These are phyloP conservation scores for Chalcosyrphus nemorum DNA, from an alignment of 2,888 invertebrate genomes.

Conservation along the genomic window DNA sequence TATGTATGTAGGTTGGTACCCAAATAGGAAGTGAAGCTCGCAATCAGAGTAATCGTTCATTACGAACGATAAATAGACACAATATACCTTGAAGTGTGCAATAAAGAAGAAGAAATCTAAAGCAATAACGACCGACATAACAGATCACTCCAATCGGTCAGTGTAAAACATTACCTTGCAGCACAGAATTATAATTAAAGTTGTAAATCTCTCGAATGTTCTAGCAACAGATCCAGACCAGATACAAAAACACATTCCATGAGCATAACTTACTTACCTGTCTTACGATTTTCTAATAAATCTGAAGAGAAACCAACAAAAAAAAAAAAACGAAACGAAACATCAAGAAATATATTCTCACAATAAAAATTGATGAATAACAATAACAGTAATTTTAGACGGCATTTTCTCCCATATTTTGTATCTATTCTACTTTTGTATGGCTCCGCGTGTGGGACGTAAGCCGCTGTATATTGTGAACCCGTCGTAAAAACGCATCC, in stretches of 20 bases:
- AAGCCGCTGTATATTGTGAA: background rate
- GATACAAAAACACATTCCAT: background rate
- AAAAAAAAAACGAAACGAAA: too few relatives aligned
- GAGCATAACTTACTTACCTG: slow-evolving; percentile 27
- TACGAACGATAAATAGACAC: too few relatives aligned
- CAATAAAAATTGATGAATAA: slow-evolving; percentile 73
- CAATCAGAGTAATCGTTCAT: too few relatives aligned
- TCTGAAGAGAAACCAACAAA: background rate
- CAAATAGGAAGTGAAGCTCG: too few relatives aligned
- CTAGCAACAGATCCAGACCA: background rate
- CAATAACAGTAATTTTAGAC: slow-evolving; percentile 68
- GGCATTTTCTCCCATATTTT: slow-evolving; percentile 49
- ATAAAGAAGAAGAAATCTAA: background rate
- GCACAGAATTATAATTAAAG: slow-evolving; percentile 27
- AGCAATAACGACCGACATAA: background rate
- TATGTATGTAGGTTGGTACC: too few relatives aligned
- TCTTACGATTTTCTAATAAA: slow-evolving; percentile 42
- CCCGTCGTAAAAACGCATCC: slow-evolving; percentile 41
- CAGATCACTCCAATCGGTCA: background rate
- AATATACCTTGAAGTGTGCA: too few relatives aligned
- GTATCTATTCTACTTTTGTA: slow-evolving; percentile 16
- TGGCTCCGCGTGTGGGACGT: background rate
- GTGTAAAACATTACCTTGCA: background rate
- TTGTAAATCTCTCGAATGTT: slow-evolving; percentile 31
- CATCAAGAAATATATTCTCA: slow-evolving; percentile 46